Base-by-base conservation (phyloP, 2,113 vertebrate genomes). In the Clarias macrocephalus region DNA sequence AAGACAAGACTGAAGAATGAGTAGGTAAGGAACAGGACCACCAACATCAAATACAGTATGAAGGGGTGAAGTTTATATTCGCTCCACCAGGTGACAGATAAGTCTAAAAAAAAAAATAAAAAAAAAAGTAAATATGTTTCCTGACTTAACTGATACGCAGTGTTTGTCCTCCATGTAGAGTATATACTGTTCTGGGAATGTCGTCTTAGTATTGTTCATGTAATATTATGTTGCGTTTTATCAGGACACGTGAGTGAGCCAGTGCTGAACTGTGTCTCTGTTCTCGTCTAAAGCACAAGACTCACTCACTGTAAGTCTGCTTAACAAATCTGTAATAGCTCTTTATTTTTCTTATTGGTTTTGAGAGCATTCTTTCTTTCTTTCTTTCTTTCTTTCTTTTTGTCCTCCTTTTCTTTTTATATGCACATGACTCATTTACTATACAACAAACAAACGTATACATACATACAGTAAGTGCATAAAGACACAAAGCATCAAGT, bases 101-200 rank as follows among this genome's bases (percentile, higher is more conserved):
- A 85, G 42, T 18, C 2, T 33, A 52, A 37, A 37, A 37, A 33
- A 54, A 73, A 63, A 63, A 79, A 0, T 33, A 52, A 37, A 37
- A 37, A 33, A 54, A 73, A 63, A 63, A 79, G 2, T 42, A 54
- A 77, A 80, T n/a, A 66, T 62, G 15, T 79, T 86, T 80, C 62
- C 62, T 85, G 6, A n/a, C n/a, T 21, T 65, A 13, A 66, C 60
- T 66, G 62, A 80, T 80, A 86, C 0, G 9, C 75, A 66, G 37
- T 52, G 70, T 79, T 60, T 79, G 42, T 16, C 15, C 15, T 57
- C 8, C 37, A 63, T 66, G 84, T 23, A 42, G 28, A 8, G 48
- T 48, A 48, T 37, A 37, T 48, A 25, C 30, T 57, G 83, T 48
- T 84, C 83, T 21, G 12, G 13, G 6, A 33, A 84, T 23, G 28